These are phyloP conservation scores for Cephus pygmeus DNA, from an alignment of 2,888 invertebrate genomes.

Conservation along the genomic window DNA sequence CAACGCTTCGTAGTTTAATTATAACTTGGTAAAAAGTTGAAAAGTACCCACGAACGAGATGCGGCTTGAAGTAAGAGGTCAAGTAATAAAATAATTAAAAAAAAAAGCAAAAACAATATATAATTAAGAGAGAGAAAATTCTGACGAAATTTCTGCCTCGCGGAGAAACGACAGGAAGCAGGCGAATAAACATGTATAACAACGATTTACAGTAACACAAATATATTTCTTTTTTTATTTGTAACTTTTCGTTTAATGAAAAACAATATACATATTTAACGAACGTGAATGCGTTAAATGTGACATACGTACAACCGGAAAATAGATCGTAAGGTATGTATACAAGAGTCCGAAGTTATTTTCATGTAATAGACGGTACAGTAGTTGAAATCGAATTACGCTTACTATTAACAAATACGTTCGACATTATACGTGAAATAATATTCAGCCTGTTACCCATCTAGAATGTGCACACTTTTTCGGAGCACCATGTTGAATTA, in stretches of 20 bases:
- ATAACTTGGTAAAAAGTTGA: background rate
- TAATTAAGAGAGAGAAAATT: background rate
- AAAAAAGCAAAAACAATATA: background rate
- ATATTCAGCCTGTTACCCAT: background rate
- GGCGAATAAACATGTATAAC: background rate
- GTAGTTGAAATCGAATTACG: slow-evolving; percentile 2
- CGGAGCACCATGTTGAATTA: background rate
- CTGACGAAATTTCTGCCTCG: background rate
- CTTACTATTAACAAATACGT: background rate
- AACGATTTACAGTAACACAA: slow-evolving; percentile 36
- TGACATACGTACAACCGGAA: background rate
- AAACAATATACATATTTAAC: slow-evolving; percentile 37
- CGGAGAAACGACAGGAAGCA: background rate
- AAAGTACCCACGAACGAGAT: background rate
- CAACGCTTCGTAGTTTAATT: background rate
- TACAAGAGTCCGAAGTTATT: background rate
- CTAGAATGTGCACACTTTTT: background rate
- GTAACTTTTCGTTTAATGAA: slow-evolving; percentile 24
- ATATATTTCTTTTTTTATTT: slow-evolving; percentile 33
- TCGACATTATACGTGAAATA: background rate
- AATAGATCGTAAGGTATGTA: background rate
- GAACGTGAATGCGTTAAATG: background rate
- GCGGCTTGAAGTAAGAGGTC: background rate
- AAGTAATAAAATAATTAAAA: background rate
- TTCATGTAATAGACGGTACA: background rate